Base-by-base conservation (phyloP, 2,888 invertebrate genomes). In the Agapostemon virescens region DNA sequence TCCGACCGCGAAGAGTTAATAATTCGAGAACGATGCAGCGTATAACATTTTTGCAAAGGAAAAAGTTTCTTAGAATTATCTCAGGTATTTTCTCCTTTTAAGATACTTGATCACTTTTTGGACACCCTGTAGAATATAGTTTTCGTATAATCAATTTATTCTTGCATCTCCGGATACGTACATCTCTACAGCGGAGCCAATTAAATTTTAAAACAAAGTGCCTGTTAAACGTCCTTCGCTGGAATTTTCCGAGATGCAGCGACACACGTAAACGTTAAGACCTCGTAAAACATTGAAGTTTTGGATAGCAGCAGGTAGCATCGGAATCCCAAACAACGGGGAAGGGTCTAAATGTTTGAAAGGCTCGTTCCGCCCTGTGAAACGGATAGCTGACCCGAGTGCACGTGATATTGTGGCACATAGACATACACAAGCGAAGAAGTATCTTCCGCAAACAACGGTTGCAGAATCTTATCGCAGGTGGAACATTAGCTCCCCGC, bases 251-350 rank as follows among this genome's bases (percentile, higher is more conserved):
- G 68, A 61, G 40, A 70, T 64, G 36, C 66, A 68, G 69, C 30
- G 58, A 13, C 42, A 52, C 42, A 77, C 71, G 73, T 38, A 71
- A 76, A 78, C 74, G 77, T 68, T 68, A 74, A 52, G 74, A 64
- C 55, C 38, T 85, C 72, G 61, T 85, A 74, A 85, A 85, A 85
- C 69, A 84, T 85, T 84, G 64, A 85, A 36, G 40, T 72, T 79
- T 75, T 23, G 68, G 58, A 78, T 83, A 69, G 40, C 23, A 72
- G 70, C 52, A 77, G 67, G 69, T 33, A 30, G 63, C 74, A 63
- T 64, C 52, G 72, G 42, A 71, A 58, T 49, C 40, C 69, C 71
- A 30, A 67, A 61, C 77, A 82, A 80, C 84, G 76, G 33, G 30
- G 64, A 45, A 36, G 75, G 17, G 17, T 49, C 64, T 85, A 73